Conservation (phyloP, 2,113 vertebrate species). For the Tetrao urogallus region DNA sequence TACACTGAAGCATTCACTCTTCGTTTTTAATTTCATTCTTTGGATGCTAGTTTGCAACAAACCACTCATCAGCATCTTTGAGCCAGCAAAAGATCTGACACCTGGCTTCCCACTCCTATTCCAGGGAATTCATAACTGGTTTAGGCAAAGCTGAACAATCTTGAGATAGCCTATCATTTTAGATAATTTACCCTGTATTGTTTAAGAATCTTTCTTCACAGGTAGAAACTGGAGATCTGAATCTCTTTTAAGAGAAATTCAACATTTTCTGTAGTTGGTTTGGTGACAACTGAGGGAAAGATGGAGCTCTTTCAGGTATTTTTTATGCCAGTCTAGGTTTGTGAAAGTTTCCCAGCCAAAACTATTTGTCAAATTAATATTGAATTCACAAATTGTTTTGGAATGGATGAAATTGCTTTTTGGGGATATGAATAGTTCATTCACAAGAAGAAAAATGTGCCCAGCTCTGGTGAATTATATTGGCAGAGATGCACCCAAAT, state of each 20-base stretch:
- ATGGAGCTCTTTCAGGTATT: background rate
- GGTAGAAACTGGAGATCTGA: background rate
- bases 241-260: background rate
- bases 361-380: constrained; percentile 63
- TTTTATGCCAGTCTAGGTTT: constrained; percentile 22
- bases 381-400: constrained; percentile 65
- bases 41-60: constrained; percentile 62
- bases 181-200: background rate
- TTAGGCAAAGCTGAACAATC: background rate
- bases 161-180: background rate
- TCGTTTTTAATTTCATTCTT: constrained; percentile 65
- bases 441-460: constrained; percentile 54
- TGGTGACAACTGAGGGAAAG: background rate
- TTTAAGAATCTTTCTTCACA: background rate
- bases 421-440: constrained; percentile 55
- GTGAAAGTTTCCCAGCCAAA: constrained; percentile 35
- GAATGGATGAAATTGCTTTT: constrained; percentile 61
- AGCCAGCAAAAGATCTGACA: constrained; percentile 61
- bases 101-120: background rate
- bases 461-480: background rate
- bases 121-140: background rate
- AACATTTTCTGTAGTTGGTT: background rate
- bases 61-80: constrained; percentile 46
- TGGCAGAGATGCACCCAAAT: constrained; percentile 31
- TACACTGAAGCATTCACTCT: constrained; percentile 68